Conservation (phyloP, 2,888 invertebrate species). For the Volucella inflata region DNA sequence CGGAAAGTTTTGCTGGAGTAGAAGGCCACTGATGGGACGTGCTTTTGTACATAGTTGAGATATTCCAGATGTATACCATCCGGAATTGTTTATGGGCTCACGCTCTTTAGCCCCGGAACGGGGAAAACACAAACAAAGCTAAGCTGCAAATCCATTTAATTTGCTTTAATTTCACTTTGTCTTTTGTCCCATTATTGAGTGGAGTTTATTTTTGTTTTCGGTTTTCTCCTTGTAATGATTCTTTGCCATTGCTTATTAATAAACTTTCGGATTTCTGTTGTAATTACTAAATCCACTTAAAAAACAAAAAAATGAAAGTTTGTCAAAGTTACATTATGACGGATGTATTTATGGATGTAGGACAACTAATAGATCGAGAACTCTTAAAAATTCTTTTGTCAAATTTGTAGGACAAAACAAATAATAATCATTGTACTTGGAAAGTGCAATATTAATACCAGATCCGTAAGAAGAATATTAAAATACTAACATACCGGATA, state of each 20-base stretch:
- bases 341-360: slow-evolving; percentile 6
- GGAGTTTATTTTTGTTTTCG: slow-evolving; percentile 12
- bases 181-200: slow-evolving; percentile 45
- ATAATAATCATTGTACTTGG: too few relatives aligned
- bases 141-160: slow-evolving; percentile 58
- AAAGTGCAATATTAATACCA: too few relatives aligned
- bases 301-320: slow-evolving; percentile 13
- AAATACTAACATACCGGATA: too few relatives aligned
- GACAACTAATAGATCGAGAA: background rate
- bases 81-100: slow-evolving; percentile 21
- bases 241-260: slow-evolving; percentile 27
- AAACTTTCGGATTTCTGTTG: slow-evolving; percentile 43
- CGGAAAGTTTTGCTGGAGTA: slow-evolving; percentile 29
- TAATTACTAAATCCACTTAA: slow-evolving; percentile 57
- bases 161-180: slow-evolving; percentile 53
- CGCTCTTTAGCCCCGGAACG: slow-evolving; percentile 1
- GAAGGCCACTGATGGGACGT: slow-evolving; percentile 27
- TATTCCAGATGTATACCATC: slow-evolving; percentile 41
- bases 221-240: background rate
- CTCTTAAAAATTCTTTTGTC: too few relatives aligned
- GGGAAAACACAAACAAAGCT: slow-evolving; percentile 20
- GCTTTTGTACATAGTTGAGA: slow-evolving; percentile 18
- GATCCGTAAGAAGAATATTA: too few relatives aligned
- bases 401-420: too few relatives aligned
- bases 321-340: background rate